Conservation (phyloP, 2,113 vertebrate genomes). For the Centrocercus urophasianus region DNA sequence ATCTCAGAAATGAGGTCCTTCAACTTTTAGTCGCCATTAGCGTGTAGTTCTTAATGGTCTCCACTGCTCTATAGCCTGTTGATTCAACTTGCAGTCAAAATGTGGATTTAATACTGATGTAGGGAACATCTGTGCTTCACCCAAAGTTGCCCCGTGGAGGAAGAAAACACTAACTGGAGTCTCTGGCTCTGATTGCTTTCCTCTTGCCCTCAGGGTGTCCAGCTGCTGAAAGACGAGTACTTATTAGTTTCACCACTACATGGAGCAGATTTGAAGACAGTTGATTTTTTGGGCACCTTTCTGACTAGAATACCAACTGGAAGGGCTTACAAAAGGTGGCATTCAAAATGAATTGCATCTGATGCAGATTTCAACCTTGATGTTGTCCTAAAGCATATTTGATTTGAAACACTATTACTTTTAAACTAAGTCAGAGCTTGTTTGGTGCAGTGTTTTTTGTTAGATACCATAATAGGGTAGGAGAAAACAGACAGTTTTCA, state of each 20-base stretch:
- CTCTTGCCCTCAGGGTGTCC: slow-evolving; percentile 9
- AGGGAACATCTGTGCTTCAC: neutral
- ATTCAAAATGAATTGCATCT: neutral
- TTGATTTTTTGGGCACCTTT: slow-evolving; percentile 19
- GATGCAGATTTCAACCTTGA: neutral
- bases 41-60: neutral
- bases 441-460: neutral
- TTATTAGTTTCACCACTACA: neutral
- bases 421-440: neutral
- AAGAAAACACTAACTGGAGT: neutral
- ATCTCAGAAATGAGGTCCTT: neutral
- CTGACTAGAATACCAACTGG: neutral
- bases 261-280: slow-evolving; percentile 17
- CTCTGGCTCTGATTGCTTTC: slow-evolving; percentile 2
- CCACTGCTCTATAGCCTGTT: neutral
- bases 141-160: neutral
- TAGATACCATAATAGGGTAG: neutral
- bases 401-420: neutral
- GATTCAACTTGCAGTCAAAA: neutral
- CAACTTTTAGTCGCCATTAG: neutral
- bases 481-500: neutral
- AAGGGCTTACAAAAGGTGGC: neutral
- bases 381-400: neutral
- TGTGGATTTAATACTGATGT: neutral
- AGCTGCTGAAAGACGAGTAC: slow-evolving; percentile 10